These are phyloP conservation scores for Phorcus lineatus DNA, from an alignment of 2,888 invertebrate species.

Conservation along the genomic window DNA sequence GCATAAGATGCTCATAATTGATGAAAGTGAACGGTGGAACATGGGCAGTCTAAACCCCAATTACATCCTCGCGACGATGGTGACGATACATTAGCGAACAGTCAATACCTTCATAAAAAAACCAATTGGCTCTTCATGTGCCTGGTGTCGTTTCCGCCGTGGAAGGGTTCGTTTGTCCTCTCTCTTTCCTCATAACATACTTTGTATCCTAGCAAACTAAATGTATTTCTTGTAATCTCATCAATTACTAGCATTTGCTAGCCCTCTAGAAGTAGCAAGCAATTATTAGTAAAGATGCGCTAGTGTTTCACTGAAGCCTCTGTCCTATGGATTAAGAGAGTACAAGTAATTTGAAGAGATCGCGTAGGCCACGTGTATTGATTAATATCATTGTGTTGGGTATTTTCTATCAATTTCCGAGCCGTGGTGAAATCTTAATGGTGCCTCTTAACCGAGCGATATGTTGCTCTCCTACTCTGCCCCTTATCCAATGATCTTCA, in stretches of 20 bases:
- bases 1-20: not conserved
- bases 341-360: not conserved
- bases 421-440: conserved; percentile 35
- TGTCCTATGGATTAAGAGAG: not conserved
- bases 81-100: not conserved
- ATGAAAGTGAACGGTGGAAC: not conserved
- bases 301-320: not conserved
- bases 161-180: not conserved
- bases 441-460: conserved; percentile 35
- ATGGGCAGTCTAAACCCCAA: not conserved
- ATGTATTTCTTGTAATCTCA: conserved; percentile 8
- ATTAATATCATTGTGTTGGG: conserved; percentile 38
- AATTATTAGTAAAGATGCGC: conserved; percentile 4
- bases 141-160: not conserved
- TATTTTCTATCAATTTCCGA: conserved; percentile 41
- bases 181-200: not conserved
- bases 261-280: not conserved
- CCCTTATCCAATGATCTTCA: conserved; percentile 18
- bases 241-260: not conserved
- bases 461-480: conserved; percentile 30
- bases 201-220: conserved; percentile 13
- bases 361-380: conserved; percentile 30
- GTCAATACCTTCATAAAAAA: not conserved
- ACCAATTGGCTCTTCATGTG: not conserved
- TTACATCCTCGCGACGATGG: not conserved